Percentiles rank a stretch among this genome's conserved stretches.
Evolutionary conservation across 2,113 vertebrate genomes (phyloP).

Genomic region (Eretmochelys imbricata): DNA sequence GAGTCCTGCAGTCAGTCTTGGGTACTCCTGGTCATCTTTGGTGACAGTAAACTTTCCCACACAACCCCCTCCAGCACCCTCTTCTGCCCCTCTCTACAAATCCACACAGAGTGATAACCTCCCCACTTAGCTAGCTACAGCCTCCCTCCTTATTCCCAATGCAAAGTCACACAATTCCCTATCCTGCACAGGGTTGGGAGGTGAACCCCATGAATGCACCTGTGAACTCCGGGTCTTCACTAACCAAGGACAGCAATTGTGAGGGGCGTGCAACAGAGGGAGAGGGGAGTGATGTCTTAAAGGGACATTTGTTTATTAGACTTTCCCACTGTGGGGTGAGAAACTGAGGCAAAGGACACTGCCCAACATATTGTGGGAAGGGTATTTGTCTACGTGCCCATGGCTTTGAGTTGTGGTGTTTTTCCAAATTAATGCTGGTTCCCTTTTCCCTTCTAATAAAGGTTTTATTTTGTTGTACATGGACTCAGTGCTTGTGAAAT

Average conservation of each 20-base stretch:
- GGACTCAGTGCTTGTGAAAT: neutral
- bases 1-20: neutral
- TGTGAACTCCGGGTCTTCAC: neutral
- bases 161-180: neutral
- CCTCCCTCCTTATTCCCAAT: neutral
- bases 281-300: neutral
- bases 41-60: neutral
- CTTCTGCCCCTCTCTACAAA: neutral
- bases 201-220: neutral
- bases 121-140: neutral
- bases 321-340: neutral
- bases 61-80: neutral
- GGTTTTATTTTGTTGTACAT: neutral
- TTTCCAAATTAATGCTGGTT: neutral
- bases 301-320: neutral
- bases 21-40: neutral
- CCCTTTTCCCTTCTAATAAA: neutral
- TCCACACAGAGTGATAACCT: neutral
- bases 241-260: neutral
- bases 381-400: neutral
- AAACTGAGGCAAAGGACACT: neutral
- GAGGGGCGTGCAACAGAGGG: neutral
- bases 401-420: neutral
- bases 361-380: neutral
- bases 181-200: neutral